Evolutionary conservation across 2,888 invertebrate genomes (phyloP), one percentile per base, ranked within the genome.

Genomic region (Amiota communis): DNA sequence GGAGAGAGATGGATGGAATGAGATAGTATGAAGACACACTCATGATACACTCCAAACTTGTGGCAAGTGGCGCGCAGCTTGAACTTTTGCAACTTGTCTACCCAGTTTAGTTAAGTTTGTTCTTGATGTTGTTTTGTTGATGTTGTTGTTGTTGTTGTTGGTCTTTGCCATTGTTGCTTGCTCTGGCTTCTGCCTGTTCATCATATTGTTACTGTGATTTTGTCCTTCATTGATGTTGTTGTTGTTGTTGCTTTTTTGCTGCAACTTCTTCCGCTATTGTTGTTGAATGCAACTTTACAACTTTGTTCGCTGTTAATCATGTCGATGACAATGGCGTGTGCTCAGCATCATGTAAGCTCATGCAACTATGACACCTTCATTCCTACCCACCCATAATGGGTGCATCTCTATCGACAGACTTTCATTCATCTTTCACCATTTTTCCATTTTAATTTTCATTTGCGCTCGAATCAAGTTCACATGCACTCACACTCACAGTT

Each of bases 71-170:
- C 76, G 23, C 76, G 75, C 70, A 67, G 76, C 76, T 74, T 78
- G 83, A 81, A 81, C 81, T 84, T 84, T 36, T 80, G 77, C 77
- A 82, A 75, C 80, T 73, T 72, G 73, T 57, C 49, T 72, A 20
- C 67, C 67, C 20, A 15, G 15, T 59, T 20, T 53, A 68, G 67
- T 68, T 68, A 53, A 12, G 36, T 36, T 72, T 74, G 74, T 70
- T 71, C 53, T 67, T 76, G 72, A 75, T 70, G 71, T 51, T 65
- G 65, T 57, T n/a, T n/a, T n/a, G n/a, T n/a, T n/a, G n/a, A n/a
- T n/a, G 51, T 68, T 36, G 61, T 13, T 48, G 48, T 46, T 49
- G 15, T 20, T 57, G 57, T 57, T 57, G 57, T 57, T 59, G 59
- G 17, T 17, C 59, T 15, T 51, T 20, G 15, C 59, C 59, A 59